phyloP scores from a whole-genome alignment of 2,888 invertebrate species.

The Hylaea fasciaria region DNA sequence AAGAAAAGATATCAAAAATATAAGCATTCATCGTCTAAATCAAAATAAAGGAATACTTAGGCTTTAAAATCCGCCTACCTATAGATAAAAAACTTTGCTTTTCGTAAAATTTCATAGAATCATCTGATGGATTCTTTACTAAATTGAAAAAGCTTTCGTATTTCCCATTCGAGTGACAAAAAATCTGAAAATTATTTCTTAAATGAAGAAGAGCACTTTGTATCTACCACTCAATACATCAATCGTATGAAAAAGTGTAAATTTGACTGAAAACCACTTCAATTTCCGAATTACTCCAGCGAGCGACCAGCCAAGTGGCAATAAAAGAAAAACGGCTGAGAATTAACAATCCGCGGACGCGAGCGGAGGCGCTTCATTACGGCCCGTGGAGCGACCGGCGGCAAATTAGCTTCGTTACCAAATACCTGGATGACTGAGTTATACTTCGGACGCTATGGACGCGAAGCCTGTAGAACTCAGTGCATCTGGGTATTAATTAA shows the following conservation, averaged over 20 bases:
- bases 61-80: too few species aligned
- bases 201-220: slow-evolving; percentile 9
- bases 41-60: too few species aligned
- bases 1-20: too few species aligned
- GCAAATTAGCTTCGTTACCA: slow-evolving; percentile 69
- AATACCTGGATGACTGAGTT: slow-evolving; percentile 43
- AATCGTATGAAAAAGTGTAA: background rate
- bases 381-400: slow-evolving; percentile 25
- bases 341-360: slow-evolving; percentile 10
- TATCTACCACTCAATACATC: background rate
- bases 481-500: slow-evolving; percentile 9
- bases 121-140: too few species aligned
- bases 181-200: background rate
- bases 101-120: too few species aligned
- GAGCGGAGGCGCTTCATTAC: slow-evolving; percentile 54
- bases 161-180: background rate
- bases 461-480: slow-evolving; percentile 4
- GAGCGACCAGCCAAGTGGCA: slow-evolving; percentile 22
- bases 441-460: slow-evolving; percentile 5
- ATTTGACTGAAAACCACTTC: slow-evolving; percentile 5
- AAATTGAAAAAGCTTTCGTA: too few species aligned
- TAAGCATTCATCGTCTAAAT: too few species aligned
- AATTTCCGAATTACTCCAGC: slow-evolving; percentile 25
- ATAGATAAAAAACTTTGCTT: too few species aligned
- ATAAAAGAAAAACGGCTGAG: slow-evolving; percentile 26